These are phyloP conservation scores for Megalops cyprinoides DNA, from an alignment of 2,797 vertebrate species.

Conservation along the genomic window DNA sequence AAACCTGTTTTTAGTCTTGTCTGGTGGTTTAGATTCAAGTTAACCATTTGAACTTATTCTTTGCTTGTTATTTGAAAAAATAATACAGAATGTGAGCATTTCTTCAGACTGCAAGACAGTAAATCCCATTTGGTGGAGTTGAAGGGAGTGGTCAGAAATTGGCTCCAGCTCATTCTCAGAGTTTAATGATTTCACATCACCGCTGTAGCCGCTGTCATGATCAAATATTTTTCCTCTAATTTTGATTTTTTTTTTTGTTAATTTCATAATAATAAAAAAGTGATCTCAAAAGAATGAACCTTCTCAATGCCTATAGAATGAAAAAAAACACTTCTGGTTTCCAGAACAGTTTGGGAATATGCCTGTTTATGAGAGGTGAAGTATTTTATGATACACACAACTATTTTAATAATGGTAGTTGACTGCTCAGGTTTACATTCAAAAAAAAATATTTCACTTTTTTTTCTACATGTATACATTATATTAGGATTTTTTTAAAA, in stretches of 20 bases:
- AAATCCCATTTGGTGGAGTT: not conserved
- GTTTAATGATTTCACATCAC: not conserved
- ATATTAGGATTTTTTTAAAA: slow-evolving; percentile 45
- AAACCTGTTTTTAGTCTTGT: too few relatives aligned
- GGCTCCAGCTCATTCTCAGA: not conserved
- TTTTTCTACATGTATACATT: slow-evolving; percentile 21
- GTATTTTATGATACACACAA: too few relatives aligned
- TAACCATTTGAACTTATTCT: too few relatives aligned
- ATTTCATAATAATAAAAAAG: too few relatives aligned
- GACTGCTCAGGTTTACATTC: not conserved
- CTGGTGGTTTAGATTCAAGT: too few relatives aligned
- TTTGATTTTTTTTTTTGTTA: too few relatives aligned
- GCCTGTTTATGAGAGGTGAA: not conserved
- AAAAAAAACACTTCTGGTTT: not conserved
- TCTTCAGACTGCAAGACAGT: not conserved
- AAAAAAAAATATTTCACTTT: not conserved
- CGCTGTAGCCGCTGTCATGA: not conserved
- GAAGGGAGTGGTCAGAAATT: not conserved
- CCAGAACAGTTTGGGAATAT: too few relatives aligned
- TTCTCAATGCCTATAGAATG: not conserved
- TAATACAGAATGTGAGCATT: not conserved
- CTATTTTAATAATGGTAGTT: not conserved
- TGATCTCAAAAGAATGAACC: not conserved
- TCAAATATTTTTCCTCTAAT: not conserved
- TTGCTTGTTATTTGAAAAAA: not conserved